Percentiles rank a stretch among this genome's conserved stretches.
phyloP scores from a whole-genome alignment of 2,113 vertebrate genomes.

The Orycteropus afer region DNA sequence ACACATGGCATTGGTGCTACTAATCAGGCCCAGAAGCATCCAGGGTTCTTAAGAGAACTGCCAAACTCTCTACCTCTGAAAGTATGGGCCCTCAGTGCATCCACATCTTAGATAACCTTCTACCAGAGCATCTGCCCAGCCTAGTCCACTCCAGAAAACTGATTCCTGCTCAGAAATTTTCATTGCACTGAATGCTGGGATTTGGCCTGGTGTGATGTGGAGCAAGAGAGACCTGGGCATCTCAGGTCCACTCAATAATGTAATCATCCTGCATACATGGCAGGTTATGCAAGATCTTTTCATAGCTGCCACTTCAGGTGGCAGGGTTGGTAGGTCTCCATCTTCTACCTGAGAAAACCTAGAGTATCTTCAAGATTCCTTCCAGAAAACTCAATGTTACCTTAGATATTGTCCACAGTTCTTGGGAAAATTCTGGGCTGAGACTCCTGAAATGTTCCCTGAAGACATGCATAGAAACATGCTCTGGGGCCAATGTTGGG shows the following conservation, averaged over 20 bases:
- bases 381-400: not conserved
- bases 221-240: not conserved
- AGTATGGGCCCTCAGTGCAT: not conserved
- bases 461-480: not conserved
- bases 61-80: not conserved
- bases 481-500: not conserved
- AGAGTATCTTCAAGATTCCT: not conserved
- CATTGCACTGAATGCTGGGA: rapidly evolving
- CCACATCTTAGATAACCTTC: not conserved
- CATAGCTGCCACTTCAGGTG: not conserved
- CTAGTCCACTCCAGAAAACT: not conserved
- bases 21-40: not conserved
- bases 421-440: not conserved
- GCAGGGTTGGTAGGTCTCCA: not conserved
- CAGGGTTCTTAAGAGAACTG: not conserved
- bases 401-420: not conserved
- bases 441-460: not conserved
- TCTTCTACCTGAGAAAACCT: not conserved
- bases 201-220: not conserved
- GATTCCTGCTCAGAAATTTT: not conserved
- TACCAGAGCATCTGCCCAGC: not conserved
- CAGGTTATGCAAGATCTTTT: too few species aligned
- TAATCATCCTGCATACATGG: not conserved
- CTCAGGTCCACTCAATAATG: rapidly evolving
- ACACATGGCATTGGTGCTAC: not conserved